Base-by-base conservation (phyloP, 2,113 vertebrate species). In the Rhizomys pruinosus region DNA sequence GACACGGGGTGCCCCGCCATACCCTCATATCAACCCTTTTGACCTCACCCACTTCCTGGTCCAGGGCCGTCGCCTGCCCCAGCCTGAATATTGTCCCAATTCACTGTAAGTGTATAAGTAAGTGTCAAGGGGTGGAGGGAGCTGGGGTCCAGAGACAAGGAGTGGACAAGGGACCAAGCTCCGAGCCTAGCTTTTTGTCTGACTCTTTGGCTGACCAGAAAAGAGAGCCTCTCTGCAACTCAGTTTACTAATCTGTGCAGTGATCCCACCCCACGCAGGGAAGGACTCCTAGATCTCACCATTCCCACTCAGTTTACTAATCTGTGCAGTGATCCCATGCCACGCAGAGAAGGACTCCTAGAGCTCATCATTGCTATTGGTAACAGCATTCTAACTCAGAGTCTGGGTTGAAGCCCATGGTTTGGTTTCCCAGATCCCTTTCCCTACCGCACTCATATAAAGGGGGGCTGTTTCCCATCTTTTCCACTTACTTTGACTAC, bases 1-100 rank as follows among this genome's bases (percentile, higher is more conserved):
- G 97, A 99, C 99, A 0, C 98, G 99, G 90, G 99, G 99, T 63
- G 99, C 99, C 0, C 99, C 99, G 0, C 99, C 99, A 0, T 99
- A 99, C 93, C 98, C 99, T 0, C 99, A 98, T 52, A 98, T 99
- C 86, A 99, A 99, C 93, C 99, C 99, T 29, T 99, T 99, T 11
- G 99, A 99, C 97, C 99, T 99, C 93, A 98, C 98, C 15, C 80
- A 95, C 77, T 99, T 99, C 97, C 97, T 99, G 95, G 97, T 98
- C 96, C 98, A 97, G 71, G 99, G 99, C 76, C 98, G 99, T 69
- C 98, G 99, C 80, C 98, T 99, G 55, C 99, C 98, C 0, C 99
- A 99, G 98, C 99, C 99, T 29, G 98, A 98, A 74, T 99, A 98
- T 97, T 99, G 99, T 92, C 99, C 99, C 0, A 94, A 98, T 97